A percentile compares a stretch with the other conserved stretches of the same genome.
Conservation (phyloP, 37 sponge, comb jelly and placozoan genomes). For the Cladorhizidae sp. region DNA sequence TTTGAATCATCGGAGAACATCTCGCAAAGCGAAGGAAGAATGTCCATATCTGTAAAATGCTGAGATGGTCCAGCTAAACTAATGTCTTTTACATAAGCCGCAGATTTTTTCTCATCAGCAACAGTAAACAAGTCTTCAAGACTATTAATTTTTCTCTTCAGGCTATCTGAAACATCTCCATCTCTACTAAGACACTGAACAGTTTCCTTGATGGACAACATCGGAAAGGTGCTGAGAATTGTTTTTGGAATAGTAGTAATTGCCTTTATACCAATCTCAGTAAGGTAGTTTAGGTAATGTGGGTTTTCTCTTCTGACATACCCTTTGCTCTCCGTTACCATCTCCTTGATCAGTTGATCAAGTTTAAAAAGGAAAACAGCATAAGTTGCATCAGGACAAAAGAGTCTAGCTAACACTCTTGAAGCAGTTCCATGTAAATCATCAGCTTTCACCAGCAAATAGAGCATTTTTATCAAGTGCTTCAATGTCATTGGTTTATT, state of each 20-base stretch:
- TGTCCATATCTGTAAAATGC: constrained; percentile 13
- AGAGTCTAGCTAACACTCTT: constrained; percentile 26
- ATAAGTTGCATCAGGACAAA: constrained; percentile 1
- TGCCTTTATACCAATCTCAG: constrained; percentile 33
- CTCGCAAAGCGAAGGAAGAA: constrained; percentile 48
- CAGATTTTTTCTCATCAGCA: background rate
- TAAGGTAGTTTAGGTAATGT: constrained; percentile 21
- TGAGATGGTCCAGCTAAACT: constrained; percentile 9
- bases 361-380: constrained; percentile 24
- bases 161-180: background rate
- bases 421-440: constrained; percentile 2
- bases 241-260: constrained; percentile 16
- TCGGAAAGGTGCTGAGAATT: constrained; percentile 21
- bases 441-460: constrained; percentile 12
- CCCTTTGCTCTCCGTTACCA: constrained; percentile 20
- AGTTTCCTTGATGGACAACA: background rate
- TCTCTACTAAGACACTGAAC: constrained; percentile 1
- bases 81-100: background rate
- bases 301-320: constrained; percentile 25
- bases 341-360: constrained; percentile 20
- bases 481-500: constrained; percentile 19
- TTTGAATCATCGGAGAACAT: background rate
- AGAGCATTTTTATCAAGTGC: constrained; percentile 25
- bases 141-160: background rate
- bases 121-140: background rate